These are phyloP conservation scores for Cepaea nemoralis DNA, from an alignment of 1,140 invertebrate genomes.

Conservation along the genomic window DNA sequence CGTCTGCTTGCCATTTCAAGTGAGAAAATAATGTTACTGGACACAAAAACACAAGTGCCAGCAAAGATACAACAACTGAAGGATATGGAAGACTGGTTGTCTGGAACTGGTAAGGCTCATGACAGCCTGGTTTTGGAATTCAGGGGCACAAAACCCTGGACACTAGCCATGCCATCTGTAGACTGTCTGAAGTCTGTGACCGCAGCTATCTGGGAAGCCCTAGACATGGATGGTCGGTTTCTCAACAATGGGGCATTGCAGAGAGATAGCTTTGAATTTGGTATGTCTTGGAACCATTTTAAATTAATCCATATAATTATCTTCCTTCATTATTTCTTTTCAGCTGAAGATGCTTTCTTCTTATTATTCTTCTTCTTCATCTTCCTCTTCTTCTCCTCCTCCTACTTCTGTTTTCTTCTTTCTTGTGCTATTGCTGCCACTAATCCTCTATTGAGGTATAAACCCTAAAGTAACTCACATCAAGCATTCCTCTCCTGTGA, in stretches of 20 bases:
- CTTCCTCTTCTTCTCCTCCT: too few species aligned
- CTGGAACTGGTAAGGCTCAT: conserved; percentile 78
- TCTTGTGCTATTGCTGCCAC: too few species aligned
- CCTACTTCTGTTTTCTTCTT: too few species aligned
- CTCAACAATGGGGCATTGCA: conserved; percentile 64
- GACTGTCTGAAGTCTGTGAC: conserved; percentile 74
- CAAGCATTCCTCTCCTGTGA: too few species aligned
- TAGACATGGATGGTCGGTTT: conserved; percentile 72
- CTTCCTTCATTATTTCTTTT: not conserved
- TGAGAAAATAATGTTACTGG: conserved; percentile 78
- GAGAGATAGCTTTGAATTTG: conserved; percentile 68
- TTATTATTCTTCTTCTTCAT: too few species aligned
- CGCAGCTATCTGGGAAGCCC: conserved; percentile 75
- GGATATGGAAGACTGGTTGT: conserved; percentile 80
- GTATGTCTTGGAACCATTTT: conserved; percentile 53
- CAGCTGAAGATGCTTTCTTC: too few species aligned
- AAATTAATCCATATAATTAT: not conserved
- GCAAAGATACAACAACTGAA: conserved; percentile 77
- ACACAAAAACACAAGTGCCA: conserved; percentile 78
- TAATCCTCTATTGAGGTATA: too few species aligned
- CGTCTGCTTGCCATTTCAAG: conserved; percentile 78
- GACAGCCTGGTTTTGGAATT: conserved; percentile 80
- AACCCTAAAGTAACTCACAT: too few species aligned
- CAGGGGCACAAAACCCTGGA: conserved; percentile 75
- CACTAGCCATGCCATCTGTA: conserved; percentile 72